Evolutionary conservation across 2,888 invertebrate species (phyloP).

Genomic region (Scaptomyza cyrtandrae): DNA sequence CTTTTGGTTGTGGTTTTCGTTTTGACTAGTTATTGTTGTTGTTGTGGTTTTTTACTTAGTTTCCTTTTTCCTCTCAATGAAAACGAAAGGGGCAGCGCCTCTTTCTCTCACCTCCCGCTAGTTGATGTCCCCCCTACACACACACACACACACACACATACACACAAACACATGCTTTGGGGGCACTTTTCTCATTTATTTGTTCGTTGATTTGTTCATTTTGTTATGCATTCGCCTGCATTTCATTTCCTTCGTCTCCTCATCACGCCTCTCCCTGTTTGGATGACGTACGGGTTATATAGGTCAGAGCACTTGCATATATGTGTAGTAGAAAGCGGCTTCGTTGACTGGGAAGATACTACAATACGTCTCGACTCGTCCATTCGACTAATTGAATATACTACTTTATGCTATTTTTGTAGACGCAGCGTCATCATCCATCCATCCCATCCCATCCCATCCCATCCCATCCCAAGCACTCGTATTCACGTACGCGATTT

Average conservation of each 20-base stretch:
- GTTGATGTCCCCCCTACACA: constrained; percentile 5
- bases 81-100: constrained; percentile 69
- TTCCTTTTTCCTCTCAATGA: constrained; percentile 55
- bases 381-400: constrained; percentile 69
- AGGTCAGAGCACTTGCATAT: constrained; percentile 74
- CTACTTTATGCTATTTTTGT: constrained; percentile 66
- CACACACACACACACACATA: background rate
- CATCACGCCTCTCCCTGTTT: background rate
- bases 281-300: constrained; percentile 66
- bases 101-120: background rate
- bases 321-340: constrained; percentile 55
- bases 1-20: constrained; percentile 52
- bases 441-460: constrained; percentile 7
- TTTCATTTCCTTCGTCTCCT: constrained; percentile 15
- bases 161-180: constrained; percentile 23
- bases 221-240: constrained; percentile 62
- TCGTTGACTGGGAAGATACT: background rate
- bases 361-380: constrained; percentile 35
- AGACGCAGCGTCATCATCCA: constrained; percentile 69
- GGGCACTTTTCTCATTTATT: constrained; percentile 74
- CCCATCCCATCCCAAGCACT: constrained; percentile 12
- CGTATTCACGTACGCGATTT: constrained; percentile 39
- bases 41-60: constrained; percentile 40
- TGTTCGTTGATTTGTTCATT: constrained; percentile 64
- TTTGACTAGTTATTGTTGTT: constrained; percentile 32